These are phyloP conservation scores for Temnothorax unifasciatus DNA, from an alignment of 2,888 invertebrate species.

Conservation along the genomic window DNA sequence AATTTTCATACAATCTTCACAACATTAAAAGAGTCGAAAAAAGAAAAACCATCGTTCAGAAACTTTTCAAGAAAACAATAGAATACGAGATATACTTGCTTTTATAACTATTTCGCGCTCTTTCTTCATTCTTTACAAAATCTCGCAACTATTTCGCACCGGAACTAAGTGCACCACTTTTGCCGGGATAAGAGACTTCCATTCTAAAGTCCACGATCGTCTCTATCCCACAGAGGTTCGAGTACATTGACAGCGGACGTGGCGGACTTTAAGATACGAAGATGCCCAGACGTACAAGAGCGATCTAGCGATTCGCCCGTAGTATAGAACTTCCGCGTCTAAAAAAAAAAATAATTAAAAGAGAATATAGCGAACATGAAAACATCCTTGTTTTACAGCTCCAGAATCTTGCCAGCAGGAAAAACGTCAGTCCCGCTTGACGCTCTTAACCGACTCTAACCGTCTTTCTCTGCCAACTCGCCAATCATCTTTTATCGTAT, in stretches of 20 bases:
- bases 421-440: constrained; percentile 85
- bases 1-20: neutral
- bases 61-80: neutral
- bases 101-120: neutral
- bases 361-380: constrained; percentile 57
- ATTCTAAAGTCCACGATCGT: constrained; percentile 40
- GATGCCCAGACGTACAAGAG: constrained; percentile 69
- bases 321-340: constrained; percentile 13
- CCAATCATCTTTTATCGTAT: constrained; percentile 22
- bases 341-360: constrained; percentile 30
- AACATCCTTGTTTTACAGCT: constrained; percentile 84
- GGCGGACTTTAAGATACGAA: constrained; percentile 82
- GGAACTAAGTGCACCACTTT: neutral
- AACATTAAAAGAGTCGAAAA: neutral
- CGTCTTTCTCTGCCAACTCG: constrained; percentile 43
- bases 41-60: neutral
- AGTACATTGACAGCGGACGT: constrained; percentile 85
- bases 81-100: neutral
- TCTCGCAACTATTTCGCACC: neutral
- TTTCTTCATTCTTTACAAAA: neutral
- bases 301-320: constrained; percentile 14
- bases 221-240: constrained; percentile 84
- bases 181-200: neutral
- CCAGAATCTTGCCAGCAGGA: constrained; percentile 85
- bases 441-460: constrained; percentile 66